Conservation (phyloP, 2,888 invertebrate genomes). For the Diogma glabrata region DNA sequence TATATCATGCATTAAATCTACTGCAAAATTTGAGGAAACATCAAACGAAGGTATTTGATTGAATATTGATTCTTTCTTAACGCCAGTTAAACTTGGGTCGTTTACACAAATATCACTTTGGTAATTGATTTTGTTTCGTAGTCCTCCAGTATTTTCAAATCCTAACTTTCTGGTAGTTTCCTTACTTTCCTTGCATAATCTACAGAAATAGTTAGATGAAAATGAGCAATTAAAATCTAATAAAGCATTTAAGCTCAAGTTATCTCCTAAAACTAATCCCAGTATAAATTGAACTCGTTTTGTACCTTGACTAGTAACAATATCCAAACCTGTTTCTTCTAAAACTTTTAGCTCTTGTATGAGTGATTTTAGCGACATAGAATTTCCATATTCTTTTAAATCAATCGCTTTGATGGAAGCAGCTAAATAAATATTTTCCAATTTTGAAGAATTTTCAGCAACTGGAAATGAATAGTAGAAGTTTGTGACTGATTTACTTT, state of each 20-base stretch:
- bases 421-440: too few relatives aligned
- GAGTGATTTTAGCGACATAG: too few relatives aligned
- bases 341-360: too few relatives aligned
- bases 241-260: too few relatives aligned
- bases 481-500: too few relatives aligned
- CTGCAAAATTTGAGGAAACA: background rate
- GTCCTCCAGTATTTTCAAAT: too few relatives aligned
- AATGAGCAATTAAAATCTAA: too few relatives aligned
- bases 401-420: background rate
- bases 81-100: background rate
- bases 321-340: too few relatives aligned
- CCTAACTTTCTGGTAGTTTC: too few relatives aligned
- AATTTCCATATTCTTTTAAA: conserved; percentile 5
- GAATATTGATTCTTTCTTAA: background rate
- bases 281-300: background rate
- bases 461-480: too few relatives aligned
- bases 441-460: too few relatives aligned
- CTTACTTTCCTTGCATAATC: background rate
- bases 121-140: background rate
- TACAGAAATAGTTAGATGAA: background rate
- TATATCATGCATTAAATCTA: background rate
- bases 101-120: background rate
- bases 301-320: background rate
- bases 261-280: background rate
- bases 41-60: background rate